These are phyloP conservation scores for Alosa alosa DNA, from an alignment of 2,113 vertebrate species.

Conservation along the genomic window DNA sequence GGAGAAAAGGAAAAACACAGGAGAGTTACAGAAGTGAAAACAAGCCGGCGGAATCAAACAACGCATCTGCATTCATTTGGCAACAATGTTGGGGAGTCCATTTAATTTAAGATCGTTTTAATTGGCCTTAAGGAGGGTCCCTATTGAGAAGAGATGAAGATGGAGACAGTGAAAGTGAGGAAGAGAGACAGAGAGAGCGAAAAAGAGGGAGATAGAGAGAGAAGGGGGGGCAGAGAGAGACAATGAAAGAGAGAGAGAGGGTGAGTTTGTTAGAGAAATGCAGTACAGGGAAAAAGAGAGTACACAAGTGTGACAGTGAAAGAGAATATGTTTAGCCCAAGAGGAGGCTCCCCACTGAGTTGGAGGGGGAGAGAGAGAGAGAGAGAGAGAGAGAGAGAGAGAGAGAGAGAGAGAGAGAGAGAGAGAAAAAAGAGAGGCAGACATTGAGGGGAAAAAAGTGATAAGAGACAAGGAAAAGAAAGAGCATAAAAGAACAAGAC, in stretches of 20 bases:
- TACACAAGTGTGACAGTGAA: not conserved
- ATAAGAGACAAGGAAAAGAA: not conserved
- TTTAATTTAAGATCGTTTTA: not conserved
- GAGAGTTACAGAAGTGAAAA: not conserved
- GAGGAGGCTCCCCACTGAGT: not conserved
- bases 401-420: not conserved
- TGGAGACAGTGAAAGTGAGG: not conserved
- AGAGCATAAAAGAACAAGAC: not conserved
- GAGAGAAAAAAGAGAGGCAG: not conserved
- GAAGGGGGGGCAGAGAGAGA: not conserved
- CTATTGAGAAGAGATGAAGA: not conserved
- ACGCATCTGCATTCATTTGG: not conserved
- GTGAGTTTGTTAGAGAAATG: not conserved
- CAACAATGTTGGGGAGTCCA: not conserved
- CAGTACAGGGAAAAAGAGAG: not conserved
- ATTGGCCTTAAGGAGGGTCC: not conserved
- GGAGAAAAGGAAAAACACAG: not conserved
- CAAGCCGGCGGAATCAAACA: not conserved
- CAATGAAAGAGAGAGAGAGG: not conserved
- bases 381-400: not conserved
- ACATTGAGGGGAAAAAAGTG: not conserved
- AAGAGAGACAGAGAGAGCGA: too few species aligned
- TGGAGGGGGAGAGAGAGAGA: not conserved
- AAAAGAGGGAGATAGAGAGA: not conserved
- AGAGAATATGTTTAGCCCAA: conserved; percentile 1